phyloP scores from a whole-genome alignment of 2,113 vertebrate species.

The Spea multiplicata region DNA sequence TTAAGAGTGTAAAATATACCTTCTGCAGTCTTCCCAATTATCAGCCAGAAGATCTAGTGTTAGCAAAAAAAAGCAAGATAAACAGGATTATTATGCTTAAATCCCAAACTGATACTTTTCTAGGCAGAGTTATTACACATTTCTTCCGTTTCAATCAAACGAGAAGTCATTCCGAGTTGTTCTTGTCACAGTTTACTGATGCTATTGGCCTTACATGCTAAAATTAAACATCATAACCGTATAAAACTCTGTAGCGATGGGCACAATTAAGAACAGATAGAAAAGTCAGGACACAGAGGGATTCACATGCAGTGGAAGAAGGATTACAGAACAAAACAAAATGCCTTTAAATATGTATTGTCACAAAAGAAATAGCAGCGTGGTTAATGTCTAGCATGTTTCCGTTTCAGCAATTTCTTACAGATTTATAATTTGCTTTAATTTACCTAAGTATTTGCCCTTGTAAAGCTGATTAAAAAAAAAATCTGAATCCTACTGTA shows the following conservation, averaged over 20 bases:
- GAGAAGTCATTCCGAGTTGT: conserved; percentile 25
- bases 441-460: conserved; percentile 38
- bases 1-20: conserved; percentile 14
- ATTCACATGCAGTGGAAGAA: conserved; percentile 11
- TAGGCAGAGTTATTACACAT: conserved; percentile 27
- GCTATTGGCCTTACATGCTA: conserved; percentile 24
- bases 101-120: conserved; percentile 29
- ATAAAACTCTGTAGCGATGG: conserved; percentile 10
- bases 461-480: conserved; percentile 29
- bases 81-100: conserved; percentile 39
- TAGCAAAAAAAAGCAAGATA: conserved; percentile 24
- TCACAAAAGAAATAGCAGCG: conserved; percentile 13
- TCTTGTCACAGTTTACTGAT: conserved; percentile 36
- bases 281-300: conserved; percentile 35
- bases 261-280: conserved; percentile 16
- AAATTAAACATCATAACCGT: conserved; percentile 30
- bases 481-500: conserved; percentile 17
- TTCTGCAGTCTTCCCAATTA: conserved; percentile 36
- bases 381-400: conserved; percentile 20
- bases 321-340: conserved; percentile 26
- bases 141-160: conserved; percentile 24
- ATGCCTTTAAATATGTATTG: conserved; percentile 29
- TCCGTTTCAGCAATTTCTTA: conserved; percentile 29
- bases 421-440: conserved; percentile 31
- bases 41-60: conserved; percentile 31